These are phyloP conservation scores for Rapana venosa DNA, from an alignment of 2,888 invertebrate species.

Conservation along the genomic window DNA sequence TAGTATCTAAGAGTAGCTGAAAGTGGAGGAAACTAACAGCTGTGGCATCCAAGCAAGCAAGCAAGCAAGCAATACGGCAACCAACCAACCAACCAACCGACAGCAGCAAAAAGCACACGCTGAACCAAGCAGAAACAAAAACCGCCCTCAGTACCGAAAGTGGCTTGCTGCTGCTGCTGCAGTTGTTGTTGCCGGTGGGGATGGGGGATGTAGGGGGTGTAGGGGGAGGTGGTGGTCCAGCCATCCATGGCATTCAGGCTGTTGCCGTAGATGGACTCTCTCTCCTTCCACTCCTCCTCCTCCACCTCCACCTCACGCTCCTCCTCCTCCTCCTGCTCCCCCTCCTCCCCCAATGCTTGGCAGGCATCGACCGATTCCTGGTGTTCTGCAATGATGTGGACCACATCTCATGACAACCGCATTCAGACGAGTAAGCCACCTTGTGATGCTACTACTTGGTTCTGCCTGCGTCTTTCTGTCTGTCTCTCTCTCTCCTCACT, in stretches of 20 bases:
- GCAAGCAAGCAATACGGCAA: too few species aligned
- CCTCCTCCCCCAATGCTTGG: neutral
- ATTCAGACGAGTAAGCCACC: neutral
- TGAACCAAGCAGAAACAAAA: too few species aligned
- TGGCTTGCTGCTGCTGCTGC: neutral
- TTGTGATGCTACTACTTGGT: neutral
- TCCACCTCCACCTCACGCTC: too few species aligned
- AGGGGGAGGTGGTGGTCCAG: constrained; percentile 64
- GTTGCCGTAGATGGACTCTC: constrained; percentile 60
- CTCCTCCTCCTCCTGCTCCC: neutral
- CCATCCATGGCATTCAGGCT: constrained; percentile 66
- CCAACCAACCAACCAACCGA: too few species aligned
- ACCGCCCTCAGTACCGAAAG: neutral
- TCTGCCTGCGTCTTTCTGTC: neutral
- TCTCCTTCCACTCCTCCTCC: neutral
- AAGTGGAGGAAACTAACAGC: too few species aligned
- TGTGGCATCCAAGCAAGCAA: too few species aligned
- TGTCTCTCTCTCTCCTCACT: neutral
- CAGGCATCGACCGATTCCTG: too few species aligned
- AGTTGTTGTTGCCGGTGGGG: neutral
- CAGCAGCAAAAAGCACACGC: too few species aligned
- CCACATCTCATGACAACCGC: neutral
- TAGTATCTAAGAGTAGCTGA: too few species aligned
- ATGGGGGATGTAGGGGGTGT: neutral
- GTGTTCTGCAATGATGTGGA: neutral